phyloP scores from a whole-genome alignment of 2,797 vertebrate genomes.

The Cossypha dichroa region DNA sequence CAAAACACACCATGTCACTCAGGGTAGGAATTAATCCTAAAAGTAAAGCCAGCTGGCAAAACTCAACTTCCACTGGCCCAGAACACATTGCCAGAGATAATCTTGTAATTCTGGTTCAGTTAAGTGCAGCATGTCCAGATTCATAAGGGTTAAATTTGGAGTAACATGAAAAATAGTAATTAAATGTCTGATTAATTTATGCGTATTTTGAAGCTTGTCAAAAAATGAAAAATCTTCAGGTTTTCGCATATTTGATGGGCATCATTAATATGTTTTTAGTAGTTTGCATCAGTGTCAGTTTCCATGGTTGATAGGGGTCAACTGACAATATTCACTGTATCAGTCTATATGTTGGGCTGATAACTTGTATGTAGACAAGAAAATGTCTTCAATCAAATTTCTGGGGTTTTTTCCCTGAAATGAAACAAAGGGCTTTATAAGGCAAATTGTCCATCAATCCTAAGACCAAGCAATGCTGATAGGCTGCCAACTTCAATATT shows the following conservation, averaged over 20 bases:
- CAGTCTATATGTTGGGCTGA: background rate
- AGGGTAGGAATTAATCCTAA: background rate
- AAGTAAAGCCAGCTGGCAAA: background rate
- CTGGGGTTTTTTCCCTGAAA: background rate
- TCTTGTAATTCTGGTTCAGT: background rate
- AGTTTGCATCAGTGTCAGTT: background rate
- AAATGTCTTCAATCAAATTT: background rate
- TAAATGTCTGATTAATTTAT: background rate
- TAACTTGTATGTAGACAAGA: background rate
- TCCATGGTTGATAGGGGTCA: accelerated
- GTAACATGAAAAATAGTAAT: background rate
- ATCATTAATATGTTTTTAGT: background rate
- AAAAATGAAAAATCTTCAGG: background rate
- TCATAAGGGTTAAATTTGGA: background rate
- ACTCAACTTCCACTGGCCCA: background rate
- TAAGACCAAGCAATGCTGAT: background rate
- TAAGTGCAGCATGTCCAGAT: background rate
- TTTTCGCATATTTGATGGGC: background rate
- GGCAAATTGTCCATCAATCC: background rate
- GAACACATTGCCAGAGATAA: background rate
- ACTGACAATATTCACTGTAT: background rate
- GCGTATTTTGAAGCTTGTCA: background rate
- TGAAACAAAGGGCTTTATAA: background rate
- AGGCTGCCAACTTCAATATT: background rate
- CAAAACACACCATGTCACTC: accelerated